A percentile compares a stretch with the other conserved stretches of the same genome.
Evolutionary conservation across 2,113 vertebrate species (phyloP).

Genomic region (Pseudorectes ferrugineus): DNA sequence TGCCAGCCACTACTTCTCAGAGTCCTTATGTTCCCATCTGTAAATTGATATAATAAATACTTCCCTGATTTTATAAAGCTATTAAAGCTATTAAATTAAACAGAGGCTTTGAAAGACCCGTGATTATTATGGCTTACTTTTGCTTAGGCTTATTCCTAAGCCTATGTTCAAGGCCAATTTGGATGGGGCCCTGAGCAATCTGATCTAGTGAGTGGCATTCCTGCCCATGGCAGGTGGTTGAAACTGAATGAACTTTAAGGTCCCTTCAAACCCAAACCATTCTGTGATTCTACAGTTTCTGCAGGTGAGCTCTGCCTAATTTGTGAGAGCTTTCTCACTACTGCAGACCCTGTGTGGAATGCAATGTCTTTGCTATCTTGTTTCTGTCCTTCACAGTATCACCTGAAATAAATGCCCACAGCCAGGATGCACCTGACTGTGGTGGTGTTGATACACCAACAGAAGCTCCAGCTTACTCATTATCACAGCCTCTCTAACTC

Average conservation of each 20-base stretch:
- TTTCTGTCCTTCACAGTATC: background rate
- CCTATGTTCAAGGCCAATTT: background rate
- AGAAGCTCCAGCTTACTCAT: background rate
- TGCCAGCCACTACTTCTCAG: background rate
- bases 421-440: background rate
- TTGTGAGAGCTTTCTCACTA: background rate
- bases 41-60: background rate
- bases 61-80: background rate
- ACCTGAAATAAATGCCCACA: background rate
- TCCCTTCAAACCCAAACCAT: background rate
- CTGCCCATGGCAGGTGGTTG: background rate
- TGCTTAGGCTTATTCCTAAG: background rate
- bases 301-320: background rate
- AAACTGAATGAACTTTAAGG: background rate
- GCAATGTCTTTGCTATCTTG: background rate
- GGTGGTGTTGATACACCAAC: background rate
- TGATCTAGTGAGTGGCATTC: background rate
- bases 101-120: background rate
- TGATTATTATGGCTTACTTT: background rate
- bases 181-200: background rate
- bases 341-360: background rate
- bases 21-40: background rate
- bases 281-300: background rate
- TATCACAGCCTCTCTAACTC: background rate
- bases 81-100: background rate